phyloP scores from a whole-genome alignment of 2,888 invertebrate species.

The Noctua comes region DNA sequence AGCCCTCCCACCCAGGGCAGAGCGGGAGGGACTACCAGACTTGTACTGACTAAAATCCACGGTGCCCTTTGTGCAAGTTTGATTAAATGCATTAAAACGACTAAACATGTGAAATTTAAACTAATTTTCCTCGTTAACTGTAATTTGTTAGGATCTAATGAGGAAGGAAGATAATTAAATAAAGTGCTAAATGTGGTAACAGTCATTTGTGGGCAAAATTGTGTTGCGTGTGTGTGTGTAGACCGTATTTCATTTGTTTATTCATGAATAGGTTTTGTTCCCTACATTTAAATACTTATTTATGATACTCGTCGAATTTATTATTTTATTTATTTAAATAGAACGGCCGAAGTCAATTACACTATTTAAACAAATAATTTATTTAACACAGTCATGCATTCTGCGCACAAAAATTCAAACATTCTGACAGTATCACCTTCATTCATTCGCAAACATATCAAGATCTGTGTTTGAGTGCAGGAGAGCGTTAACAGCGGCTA shows the following conservation, averaged over 20 bases:
- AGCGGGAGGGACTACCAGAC: too few species aligned
- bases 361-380: too few species aligned
- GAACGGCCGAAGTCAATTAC: too few species aligned
- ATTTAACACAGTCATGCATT: too few species aligned
- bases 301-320: background rate
- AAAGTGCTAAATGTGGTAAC: background rate
- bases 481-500: too few species aligned
- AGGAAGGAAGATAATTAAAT: slow-evolving; percentile 26
- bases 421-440: too few species aligned
- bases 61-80: background rate
- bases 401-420: too few species aligned
- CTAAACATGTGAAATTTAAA: background rate
- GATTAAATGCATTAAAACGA: background rate
- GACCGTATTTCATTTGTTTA: background rate
- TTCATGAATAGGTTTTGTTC: background rate
- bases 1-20: too few species aligned
- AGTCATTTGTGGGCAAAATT: background rate
- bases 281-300: background rate
- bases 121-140: background rate
- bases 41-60: too few species aligned
- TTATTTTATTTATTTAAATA: background rate
- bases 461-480: too few species aligned
- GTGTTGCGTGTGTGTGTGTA: background rate
- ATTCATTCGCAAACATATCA: too few species aligned
- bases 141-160: background rate